Conservation (phyloP, 1,140 invertebrate species). For the Cecropterus lyciades region DNA sequence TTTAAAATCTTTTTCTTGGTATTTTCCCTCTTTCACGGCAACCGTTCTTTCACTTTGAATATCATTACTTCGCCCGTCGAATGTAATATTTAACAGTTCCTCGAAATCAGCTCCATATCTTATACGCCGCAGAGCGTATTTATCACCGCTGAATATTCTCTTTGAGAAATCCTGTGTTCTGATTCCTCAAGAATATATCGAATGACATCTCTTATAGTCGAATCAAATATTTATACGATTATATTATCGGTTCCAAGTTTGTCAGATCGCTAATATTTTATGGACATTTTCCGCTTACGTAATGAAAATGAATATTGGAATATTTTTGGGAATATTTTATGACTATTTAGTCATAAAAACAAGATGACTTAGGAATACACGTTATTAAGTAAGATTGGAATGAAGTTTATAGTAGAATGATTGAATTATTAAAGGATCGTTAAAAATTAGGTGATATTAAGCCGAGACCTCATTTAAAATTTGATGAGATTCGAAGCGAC, state of each 20-base stretch:
- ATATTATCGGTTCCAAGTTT: background rate
- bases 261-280: background rate
- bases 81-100: slow-evolving; percentile 32
- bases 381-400: too few relatives aligned
- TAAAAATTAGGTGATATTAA: too few relatives aligned
- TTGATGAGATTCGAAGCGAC: too few relatives aligned
- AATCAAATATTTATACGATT: background rate
- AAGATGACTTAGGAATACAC: too few relatives aligned
- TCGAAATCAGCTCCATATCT: slow-evolving; percentile 27
- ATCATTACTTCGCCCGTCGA: slow-evolving; percentile 28
- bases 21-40: slow-evolving; percentile 19
- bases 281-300: background rate
- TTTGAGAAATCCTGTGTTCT: slow-evolving; percentile 20
- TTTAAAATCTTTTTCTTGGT: slow-evolving; percentile 28
- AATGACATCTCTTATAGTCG: background rate
- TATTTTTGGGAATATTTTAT: too few relatives aligned
- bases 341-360: too few relatives aligned
- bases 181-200: slow-evolving; percentile 1
- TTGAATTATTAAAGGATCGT: too few relatives aligned
- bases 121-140: slow-evolving; percentile 15
- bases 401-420: too few relatives aligned
- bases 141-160: slow-evolving; percentile 24
- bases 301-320: too few relatives aligned
- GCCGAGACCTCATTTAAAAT: too few relatives aligned
- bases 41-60: slow-evolving; percentile 34